These are phyloP conservation scores for Lasioglossum baleicum DNA, from an alignment of 1,140 invertebrate species.

Conservation along the genomic window DNA sequence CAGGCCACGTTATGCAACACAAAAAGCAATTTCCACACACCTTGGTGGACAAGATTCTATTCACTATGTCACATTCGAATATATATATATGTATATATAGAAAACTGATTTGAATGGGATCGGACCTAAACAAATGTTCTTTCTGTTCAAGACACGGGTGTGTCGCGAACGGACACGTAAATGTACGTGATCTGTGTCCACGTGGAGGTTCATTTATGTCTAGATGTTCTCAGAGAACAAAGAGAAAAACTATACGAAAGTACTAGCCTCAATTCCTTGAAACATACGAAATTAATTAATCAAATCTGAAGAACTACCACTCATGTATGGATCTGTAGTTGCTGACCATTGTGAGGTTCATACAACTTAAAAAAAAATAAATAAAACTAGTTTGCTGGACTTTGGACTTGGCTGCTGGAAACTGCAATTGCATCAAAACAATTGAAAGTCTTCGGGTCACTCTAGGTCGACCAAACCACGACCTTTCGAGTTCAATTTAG, in stretches of 20 bases:
- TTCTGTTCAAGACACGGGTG: background rate
- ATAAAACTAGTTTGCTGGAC: too few species aligned
- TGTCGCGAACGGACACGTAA: background rate
- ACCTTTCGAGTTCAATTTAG: background rate
- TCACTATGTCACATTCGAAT: background rate
- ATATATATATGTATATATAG: background rate
- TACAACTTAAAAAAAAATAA: too few species aligned
- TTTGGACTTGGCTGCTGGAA: too few species aligned
- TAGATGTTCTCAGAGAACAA: background rate
- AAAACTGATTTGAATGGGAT: background rate
- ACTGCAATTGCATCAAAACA: too few species aligned
- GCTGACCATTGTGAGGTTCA: too few species aligned
- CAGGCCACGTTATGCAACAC: background rate
- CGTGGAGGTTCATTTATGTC: background rate
- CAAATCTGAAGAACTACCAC: too few species aligned
- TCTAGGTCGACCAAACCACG: background rate
- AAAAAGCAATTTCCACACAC: background rate
- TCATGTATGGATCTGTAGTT: too few species aligned
- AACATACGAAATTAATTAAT: too few species aligned
- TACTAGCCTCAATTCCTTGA: too few species aligned
- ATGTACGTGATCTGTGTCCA: background rate
- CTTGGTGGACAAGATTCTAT: background rate
- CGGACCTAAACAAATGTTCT: background rate
- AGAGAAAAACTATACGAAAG: too few species aligned
- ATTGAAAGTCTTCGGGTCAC: too few species aligned